Base-by-base conservation (phyloP, 2,888 invertebrate species). In the Clanis bilineata region DNA sequence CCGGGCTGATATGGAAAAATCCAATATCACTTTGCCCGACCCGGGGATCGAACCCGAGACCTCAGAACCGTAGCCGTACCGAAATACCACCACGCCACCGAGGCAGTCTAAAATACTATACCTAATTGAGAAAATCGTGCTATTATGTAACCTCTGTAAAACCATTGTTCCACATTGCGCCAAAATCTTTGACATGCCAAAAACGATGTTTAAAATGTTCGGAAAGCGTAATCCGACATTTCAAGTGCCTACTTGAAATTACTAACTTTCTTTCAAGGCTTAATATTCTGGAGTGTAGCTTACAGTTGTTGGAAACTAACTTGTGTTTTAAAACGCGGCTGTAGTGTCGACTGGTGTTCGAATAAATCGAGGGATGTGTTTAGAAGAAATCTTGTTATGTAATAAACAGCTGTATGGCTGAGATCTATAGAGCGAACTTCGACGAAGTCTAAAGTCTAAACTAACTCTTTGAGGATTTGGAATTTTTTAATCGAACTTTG, bases 221-320 rank as follows among this genome's bases (percentile, higher is more conserved):
- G 28, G 28, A 51, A 51, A 51, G 10, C 28, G 10, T 18, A 51
- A 32, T 51, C 51, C 51, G 51, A 18, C 51, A 32, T 18, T 28
- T 15, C 5, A 18, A 51, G 51, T 51, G 32, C 51, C 32, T 32
- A 47, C 15, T 47, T 28, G 18, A 51, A 28, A 51, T 51, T 32
- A 32, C 51, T 3, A 32, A 51, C 28, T 51, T 45, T 45, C 45
- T 45, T 51, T 18, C 47, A 51, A 28, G 47, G 47, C 28, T 51
- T 51, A 51, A 51, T 51, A 51, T 51, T 32, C 51, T 51, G 18
- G 28, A 32, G 51, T 32, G 51, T 32, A 51, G 51, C 51, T 51
- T 51, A 51, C 51, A 32, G 28, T 51, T 51, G 28, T 28, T 32
- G 9, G 3, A 28, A 28, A 28, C 15, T 9, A 51, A 51, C 47